Percentiles rank a stretch among this genome's conserved stretches.
phyloP scores from a whole-genome alignment of 2,888 invertebrate genomes.

The Coelopa pilipes region DNA sequence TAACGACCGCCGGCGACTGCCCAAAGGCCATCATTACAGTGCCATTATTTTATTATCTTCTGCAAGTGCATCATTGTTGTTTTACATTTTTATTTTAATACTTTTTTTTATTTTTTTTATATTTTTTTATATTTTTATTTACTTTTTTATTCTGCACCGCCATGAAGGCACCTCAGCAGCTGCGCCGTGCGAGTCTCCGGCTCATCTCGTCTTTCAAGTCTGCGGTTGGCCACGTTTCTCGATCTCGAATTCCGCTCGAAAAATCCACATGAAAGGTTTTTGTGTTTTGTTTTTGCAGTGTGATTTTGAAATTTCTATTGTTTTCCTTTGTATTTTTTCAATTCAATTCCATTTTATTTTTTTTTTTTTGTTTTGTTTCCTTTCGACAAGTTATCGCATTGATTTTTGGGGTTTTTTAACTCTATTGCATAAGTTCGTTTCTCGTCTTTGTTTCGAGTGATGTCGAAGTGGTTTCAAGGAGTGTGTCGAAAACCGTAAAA shows the following conservation, averaged over 20 bases:
- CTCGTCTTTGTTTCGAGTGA: neutral
- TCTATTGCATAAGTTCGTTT: neutral
- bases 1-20: slow-evolving; percentile 23
- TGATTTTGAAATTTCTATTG: too few relatives aligned
- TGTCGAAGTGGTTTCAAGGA: neutral
- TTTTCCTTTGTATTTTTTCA: too few relatives aligned
- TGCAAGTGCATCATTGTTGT: too few relatives aligned
- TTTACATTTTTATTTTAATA: neutral
- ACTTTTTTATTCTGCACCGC: neutral
- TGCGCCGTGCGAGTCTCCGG: neutral
- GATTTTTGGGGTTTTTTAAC: too few relatives aligned
- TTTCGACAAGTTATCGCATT: too few relatives aligned
- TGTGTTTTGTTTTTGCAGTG: too few relatives aligned
- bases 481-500: neutral
- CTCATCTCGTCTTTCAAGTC: neutral
- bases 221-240: neutral
- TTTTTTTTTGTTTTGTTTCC: too few relatives aligned
- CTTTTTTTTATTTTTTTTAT: neutral
- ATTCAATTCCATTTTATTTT: too few relatives aligned
- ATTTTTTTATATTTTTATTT: neutral
- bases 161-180: neutral
- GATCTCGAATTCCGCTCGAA: neutral
- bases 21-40: slow-evolving; percentile 22
- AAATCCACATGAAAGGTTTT: neutral
- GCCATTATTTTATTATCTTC: neutral